These are phyloP conservation scores for Nemoura dubitans DNA, from an alignment of 2,888 invertebrate genomes.

Conservation along the genomic window DNA sequence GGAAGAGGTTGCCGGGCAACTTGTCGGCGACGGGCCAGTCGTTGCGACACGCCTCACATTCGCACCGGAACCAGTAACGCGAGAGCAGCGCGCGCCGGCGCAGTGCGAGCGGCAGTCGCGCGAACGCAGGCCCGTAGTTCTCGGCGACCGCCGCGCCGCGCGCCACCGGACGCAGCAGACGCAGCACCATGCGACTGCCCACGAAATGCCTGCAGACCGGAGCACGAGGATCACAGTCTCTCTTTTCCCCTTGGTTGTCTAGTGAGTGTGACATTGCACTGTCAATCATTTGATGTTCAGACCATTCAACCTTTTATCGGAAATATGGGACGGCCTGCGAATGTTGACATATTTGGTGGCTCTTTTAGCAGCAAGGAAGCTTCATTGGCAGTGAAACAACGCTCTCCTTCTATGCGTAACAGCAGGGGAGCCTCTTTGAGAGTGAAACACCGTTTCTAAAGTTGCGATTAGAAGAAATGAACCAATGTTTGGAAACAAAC, in stretches of 20 bases:
- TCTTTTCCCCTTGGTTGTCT: not conserved
- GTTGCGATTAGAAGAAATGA: no score
- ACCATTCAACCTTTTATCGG: no score
- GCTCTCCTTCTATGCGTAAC: no score
- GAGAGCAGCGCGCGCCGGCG: slow-evolving; percentile 73
- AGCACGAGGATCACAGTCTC: not conserved
- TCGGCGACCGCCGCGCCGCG: slow-evolving; percentile 77
- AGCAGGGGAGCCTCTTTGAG: no score
- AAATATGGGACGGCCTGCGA: no score
- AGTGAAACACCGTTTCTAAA: no score
- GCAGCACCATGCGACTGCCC: slow-evolving; percentile 76
- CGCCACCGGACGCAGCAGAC: slow-evolving; percentile 71
- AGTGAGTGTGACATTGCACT: no score
- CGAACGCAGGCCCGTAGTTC: slow-evolving; percentile 85
- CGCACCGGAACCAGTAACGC: slow-evolving; percentile 82
- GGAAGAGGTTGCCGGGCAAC: slow-evolving; percentile 61
- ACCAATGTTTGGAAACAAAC: no score
- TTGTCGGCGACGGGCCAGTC: slow-evolving; percentile 78
- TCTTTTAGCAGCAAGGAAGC: no score
- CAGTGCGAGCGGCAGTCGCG: slow-evolving; percentile 64
- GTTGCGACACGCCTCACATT: slow-evolving; percentile 75
- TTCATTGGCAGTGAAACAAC: no score
- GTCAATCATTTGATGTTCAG: no score
- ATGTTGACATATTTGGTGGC: no score
- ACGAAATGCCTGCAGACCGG: slow-evolving; percentile 71